Evolutionary conservation across 2,113 vertebrate genomes (phyloP).

Genomic region (Erpornis zantholeuca): DNA sequence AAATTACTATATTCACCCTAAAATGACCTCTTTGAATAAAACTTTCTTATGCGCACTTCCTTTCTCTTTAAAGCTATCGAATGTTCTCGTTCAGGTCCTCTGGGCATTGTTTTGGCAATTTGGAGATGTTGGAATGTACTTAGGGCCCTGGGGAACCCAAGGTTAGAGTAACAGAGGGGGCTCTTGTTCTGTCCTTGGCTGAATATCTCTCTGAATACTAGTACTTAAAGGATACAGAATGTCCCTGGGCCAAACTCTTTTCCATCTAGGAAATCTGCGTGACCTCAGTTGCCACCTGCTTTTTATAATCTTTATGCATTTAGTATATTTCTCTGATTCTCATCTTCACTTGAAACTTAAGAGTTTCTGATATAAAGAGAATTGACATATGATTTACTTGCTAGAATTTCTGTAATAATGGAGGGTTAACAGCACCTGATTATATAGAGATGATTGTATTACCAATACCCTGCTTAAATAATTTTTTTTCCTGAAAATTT

Average conservation of each 20-base stretch:
- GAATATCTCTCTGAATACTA: neutral
- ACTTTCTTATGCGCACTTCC: neutral
- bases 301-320: neutral
- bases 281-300: neutral
- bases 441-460: neutral
- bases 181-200: neutral
- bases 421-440: neutral
- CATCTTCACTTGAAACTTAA: neutral
- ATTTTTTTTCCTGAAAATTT: neutral
- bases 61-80: neutral
- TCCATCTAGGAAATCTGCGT: neutral
- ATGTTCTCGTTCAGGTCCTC: neutral
- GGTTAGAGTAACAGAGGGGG: neutral
- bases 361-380: neutral
- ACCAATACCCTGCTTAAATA: neutral
- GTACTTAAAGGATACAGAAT: neutral
- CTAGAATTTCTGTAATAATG: neutral
- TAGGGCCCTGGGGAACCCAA: neutral
- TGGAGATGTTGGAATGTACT: neutral
- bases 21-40: neutral
- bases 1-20: neutral
- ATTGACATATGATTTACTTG: neutral
- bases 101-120: neutral
- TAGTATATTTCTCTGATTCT: neutral
- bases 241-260: neutral